Conservation (phyloP, 2,888 invertebrate genomes). For the Eumerus sabulonum region DNA sequence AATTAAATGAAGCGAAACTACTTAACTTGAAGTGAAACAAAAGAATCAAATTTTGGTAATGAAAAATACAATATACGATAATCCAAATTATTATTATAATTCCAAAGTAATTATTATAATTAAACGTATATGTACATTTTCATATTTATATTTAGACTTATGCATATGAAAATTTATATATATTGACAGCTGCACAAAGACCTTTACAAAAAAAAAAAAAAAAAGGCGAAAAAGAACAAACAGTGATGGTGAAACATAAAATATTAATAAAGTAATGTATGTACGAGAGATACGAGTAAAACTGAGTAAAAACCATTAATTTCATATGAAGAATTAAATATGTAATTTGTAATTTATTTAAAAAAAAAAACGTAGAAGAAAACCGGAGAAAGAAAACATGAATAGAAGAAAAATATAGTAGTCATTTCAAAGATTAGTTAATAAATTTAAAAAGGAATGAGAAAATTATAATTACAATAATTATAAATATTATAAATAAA, state of each 20-base stretch:
- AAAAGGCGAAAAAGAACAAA: too few species aligned
- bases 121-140: conserved; percentile 30
- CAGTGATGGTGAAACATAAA: conserved; percentile 31
- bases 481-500: conserved; percentile 74
- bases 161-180: conserved; percentile 47
- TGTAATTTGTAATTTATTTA: conserved; percentile 71
- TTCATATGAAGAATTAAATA: conserved; percentile 47
- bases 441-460: conserved; percentile 68
- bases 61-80: conserved; percentile 63
- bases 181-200: conserved; percentile 65
- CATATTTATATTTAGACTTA: conserved; percentile 34
- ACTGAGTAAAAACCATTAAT: conserved; percentile 72
- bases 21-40: conserved; percentile 42
- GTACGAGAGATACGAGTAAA: conserved; percentile 51
- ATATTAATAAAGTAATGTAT: conserved; percentile 52
- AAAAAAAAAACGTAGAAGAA: too few species aligned
- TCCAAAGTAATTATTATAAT: conserved; percentile 37
- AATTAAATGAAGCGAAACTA: conserved; percentile 32
- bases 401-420: conserved; percentile 72
- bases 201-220: conserved; percentile 49
- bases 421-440: conserved; percentile 69
- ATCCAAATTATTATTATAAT: conserved; percentile 64
- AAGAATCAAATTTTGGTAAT: conserved; percentile 2
- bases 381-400: conserved; percentile 72
- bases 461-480: conserved; percentile 75